phyloP scores from a whole-genome alignment of 2,113 vertebrate genomes.

The Pachypanchax playfairii region DNA sequence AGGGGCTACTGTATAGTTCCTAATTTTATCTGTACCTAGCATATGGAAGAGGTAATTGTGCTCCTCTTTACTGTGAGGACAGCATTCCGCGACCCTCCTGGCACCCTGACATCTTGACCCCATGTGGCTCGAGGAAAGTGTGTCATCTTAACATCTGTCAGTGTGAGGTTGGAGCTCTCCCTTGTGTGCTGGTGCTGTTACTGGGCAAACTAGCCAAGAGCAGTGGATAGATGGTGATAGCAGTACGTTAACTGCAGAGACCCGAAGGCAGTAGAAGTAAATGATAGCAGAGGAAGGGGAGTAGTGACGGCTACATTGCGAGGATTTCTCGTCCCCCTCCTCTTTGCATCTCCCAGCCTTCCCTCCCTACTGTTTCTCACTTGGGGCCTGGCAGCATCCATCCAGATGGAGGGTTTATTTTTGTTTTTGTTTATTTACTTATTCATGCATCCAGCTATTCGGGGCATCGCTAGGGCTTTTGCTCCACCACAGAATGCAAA shows the following conservation, averaged over 20 bases:
- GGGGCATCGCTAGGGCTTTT: conserved; percentile 72
- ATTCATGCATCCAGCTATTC: conserved; percentile 80
- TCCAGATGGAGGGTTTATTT: conserved; percentile 84
- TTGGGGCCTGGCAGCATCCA: conserved; percentile 73
- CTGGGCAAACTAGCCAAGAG: conserved; percentile 63
- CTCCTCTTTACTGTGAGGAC: conserved; percentile 41
- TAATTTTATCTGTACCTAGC: conserved; percentile 23
- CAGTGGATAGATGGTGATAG: conserved; percentile 57
- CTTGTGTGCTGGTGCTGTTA: conserved; percentile 58
- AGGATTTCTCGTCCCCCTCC: conserved; percentile 21
- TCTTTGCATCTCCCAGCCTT: conserved; percentile 41
- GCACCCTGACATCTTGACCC: conserved; percentile 67
- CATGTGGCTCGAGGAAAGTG: conserved; percentile 67
- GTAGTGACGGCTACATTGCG: conserved; percentile 42
- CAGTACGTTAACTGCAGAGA: conserved; percentile 49
- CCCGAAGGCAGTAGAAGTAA: conserved; percentile 48
- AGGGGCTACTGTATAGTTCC: conserved; percentile 12
- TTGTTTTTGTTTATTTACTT: conserved; percentile 82
- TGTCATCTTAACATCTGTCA: conserved; percentile 76
- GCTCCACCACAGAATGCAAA: conserved; percentile 75
- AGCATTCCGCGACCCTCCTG: conserved; percentile 43
- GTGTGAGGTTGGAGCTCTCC: conserved; percentile 51
- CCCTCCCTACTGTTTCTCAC: conserved; percentile 66
- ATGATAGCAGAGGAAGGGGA: conserved; percentile 52
- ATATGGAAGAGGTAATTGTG: conserved; percentile 12